A percentile compares a stretch with the other conserved stretches of the same genome.
Conservation (phyloP, 2,113 vertebrate species). For the Centrocercus urophasianus region DNA sequence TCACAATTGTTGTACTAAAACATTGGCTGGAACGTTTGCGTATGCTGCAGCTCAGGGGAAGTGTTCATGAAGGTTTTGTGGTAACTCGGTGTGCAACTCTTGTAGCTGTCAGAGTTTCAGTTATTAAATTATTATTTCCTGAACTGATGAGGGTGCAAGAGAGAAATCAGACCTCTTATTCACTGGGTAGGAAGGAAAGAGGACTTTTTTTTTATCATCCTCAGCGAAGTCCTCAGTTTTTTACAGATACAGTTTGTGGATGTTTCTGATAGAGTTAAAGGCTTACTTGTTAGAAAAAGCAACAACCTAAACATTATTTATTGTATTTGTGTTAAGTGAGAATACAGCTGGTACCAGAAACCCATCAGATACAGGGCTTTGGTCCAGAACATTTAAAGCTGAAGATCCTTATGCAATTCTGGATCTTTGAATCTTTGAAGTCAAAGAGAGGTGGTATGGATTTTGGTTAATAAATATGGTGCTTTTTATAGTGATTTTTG, state of each 20-base stretch:
- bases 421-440: background rate
- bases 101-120: conserved; percentile 5
- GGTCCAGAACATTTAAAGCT: background rate
- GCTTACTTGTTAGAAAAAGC: background rate
- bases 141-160: background rate
- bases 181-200: background rate
- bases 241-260: background rate
- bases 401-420: background rate
- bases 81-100: background rate
- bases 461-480: background rate
- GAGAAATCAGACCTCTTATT: background rate
- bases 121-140: conserved; percentile 12
- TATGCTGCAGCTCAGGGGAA: background rate
- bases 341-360: background rate
- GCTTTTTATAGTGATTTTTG: background rate
- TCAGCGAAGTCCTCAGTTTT: background rate
- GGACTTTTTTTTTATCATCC: background rate
- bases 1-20: background rate
- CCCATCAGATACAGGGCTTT: background rate
- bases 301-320: background rate
- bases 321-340: background rate
- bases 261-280: background rate
- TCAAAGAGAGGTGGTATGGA: background rate
- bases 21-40: background rate
- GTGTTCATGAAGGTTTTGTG: conserved; percentile 17